Base-by-base conservation (phyloP, 2,888 invertebrate species). In the Catocala nupta region DNA sequence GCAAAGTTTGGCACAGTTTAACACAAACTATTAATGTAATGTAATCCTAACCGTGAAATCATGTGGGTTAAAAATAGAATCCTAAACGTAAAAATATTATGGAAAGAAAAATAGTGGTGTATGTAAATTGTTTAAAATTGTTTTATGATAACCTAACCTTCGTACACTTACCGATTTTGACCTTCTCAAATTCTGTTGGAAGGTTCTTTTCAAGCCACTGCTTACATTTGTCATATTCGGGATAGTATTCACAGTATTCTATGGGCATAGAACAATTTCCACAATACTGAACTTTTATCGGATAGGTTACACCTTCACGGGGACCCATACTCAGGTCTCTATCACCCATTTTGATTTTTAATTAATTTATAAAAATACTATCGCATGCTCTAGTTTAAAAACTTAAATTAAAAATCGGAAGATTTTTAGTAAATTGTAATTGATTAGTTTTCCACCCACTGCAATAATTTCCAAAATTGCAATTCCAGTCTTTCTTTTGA, bases 191-290 rank as follows among this genome's bases (percentile, higher is more conserved):
- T 88, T 99, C 98, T 51, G 97, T 97, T 0, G 99, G 99, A 72
- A 99, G 94, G 94, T 99, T 96, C 82, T 97, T 97, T 90, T 99
- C 98, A 71, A 99, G 92, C 99, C 99, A 99, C 75, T 97, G 97
- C 89, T 99, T 98, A 88, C 99, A 99, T 92, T 98, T 98, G 72
- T 99, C 99, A 88, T 98, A 98, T 89, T 98, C 98, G 9, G 99
- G 99, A 91, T 99, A 99, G 90, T 98, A 99, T 95, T 99, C 99
- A 90, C 99, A 99, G 89, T 99, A 99, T 97, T 98, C 98, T 85
- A 98, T 97, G n/a, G 98, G 98, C 96, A 98, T 97, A 67, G 97
- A 96, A 94, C 98, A 98, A 90, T 98, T 98, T 51, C 99, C 99
- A 90, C 99, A 99, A 90, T 99, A 99, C 75, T 96, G 94, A 68